These are phyloP conservation scores for Artibeus jamaicensis DNA, from an alignment of 2,797 vertebrate genomes.

Conservation along the genomic window DNA sequence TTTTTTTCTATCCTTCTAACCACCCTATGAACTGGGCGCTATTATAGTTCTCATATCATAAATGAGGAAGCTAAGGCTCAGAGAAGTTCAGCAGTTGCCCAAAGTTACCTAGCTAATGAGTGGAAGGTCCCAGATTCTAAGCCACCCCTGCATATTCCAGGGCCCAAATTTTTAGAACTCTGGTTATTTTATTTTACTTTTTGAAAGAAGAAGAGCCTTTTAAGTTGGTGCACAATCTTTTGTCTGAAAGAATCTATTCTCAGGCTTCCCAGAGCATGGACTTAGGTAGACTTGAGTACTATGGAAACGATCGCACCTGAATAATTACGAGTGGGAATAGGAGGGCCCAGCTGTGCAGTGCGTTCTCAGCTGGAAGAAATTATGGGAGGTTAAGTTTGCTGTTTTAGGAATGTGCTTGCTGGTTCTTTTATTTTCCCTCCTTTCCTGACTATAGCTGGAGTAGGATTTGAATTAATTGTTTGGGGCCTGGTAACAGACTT, in stretches of 20 bases:
- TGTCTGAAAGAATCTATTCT: background rate
- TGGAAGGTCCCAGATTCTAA: background rate
- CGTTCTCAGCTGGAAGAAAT: background rate
- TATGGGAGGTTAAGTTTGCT: background rate
- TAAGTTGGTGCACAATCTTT: background rate
- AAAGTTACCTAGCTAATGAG: background rate
- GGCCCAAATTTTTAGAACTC: background rate
- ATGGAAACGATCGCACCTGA: background rate
- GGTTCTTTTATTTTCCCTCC: background rate
- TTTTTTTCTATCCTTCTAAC: background rate
- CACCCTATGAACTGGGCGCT: background rate
- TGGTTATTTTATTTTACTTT: background rate
- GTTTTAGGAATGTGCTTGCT: constrained; percentile 1
- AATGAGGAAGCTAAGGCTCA: background rate
- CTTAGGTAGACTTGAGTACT: background rate
- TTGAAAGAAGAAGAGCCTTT: constrained; percentile 6
- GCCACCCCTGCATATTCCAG: background rate
- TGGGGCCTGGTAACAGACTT: background rate
- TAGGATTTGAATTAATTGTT: constrained; percentile 16
- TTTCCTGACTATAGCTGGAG: background rate
- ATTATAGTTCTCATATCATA: background rate
- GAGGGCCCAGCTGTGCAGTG: background rate
- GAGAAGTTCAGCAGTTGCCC: background rate
- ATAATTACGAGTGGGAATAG: background rate
- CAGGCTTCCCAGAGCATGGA: background rate